A percentile compares a stretch with the other conserved stretches of the same genome.
Evolutionary conservation across 2,113 vertebrate species (phyloP).

Genomic region (Sprattus sprattus): DNA sequence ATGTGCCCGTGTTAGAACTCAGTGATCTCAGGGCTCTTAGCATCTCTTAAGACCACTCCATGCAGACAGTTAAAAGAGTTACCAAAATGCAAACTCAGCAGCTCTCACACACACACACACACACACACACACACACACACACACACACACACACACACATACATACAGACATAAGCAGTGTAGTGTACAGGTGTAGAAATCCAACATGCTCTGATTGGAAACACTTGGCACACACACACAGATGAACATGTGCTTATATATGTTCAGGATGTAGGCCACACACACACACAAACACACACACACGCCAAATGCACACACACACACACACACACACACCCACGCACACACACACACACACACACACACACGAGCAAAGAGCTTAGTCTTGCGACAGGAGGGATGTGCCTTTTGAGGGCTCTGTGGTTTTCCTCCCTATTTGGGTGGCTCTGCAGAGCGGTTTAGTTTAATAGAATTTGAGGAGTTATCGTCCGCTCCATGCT

Average conservation of each 20-base stretch:
- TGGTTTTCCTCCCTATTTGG: slow-evolving; percentile 55
- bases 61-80: not conserved
- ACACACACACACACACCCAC: not conserved
- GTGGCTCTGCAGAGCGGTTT: slow-evolving; percentile 55
- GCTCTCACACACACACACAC: not conserved
- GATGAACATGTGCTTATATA: not conserved
- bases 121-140: slow-evolving; percentile 14
- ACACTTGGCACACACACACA: not conserved
- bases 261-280: not conserved
- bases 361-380: not conserved
- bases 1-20: not conserved
- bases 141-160: not conserved
- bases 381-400: not conserved
- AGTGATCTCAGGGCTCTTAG: not conserved
- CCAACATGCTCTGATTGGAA: not conserved
- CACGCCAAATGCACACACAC: not conserved
- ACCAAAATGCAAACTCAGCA: not conserved
- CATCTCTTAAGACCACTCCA: slow-evolving; percentile 3
- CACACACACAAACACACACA: not conserved
- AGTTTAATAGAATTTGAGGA: slow-evolving; percentile 63
- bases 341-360: slow-evolving; percentile 1
- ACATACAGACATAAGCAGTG: not conserved
- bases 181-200: not conserved
- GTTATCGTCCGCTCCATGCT: slow-evolving; percentile 57
- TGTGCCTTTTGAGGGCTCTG: slow-evolving; percentile 15